phyloP scores from a whole-genome alignment of 53 echinoderm and acorn worm species.

The Arbacia lixula region DNA sequence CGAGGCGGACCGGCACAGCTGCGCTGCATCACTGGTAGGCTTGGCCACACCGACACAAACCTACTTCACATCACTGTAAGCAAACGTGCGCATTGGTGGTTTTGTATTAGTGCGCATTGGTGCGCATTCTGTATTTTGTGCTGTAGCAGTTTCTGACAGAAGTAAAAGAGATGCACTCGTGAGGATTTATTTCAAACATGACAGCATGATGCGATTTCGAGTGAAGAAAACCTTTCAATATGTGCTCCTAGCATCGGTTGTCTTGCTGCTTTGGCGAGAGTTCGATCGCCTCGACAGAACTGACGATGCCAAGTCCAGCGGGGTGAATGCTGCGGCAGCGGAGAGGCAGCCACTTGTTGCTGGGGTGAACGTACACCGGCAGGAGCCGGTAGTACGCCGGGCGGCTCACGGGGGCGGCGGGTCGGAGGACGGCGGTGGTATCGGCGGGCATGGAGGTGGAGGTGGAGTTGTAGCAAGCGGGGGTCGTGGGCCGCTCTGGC shows the following conservation, averaged over 20 bases:
- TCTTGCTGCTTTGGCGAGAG: slow-evolving; percentile 31
- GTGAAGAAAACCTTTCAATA: slow-evolving; percentile 38
- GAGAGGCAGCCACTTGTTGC: slow-evolving; percentile 42
- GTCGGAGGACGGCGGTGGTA: slow-evolving; percentile 18
- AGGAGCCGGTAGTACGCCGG: slow-evolving; percentile 8
- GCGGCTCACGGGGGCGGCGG: slow-evolving; percentile 11
- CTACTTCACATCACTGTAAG: too few species aligned
- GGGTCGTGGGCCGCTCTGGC: slow-evolving; percentile 31
- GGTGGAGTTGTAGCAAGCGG: neutral
- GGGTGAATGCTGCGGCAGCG: neutral
- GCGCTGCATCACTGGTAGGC: too few species aligned
- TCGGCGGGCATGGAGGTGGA: neutral
- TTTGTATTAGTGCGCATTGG: too few species aligned
- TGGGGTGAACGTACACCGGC: neutral
- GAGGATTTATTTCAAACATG: too few species aligned
- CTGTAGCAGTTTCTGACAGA: too few species aligned
- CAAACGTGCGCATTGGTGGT: too few species aligned
- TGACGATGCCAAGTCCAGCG: neutral
- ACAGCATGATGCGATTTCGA: slow-evolving; percentile 33
- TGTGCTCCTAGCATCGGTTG: slow-evolving; percentile 18
- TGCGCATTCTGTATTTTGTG: too few species aligned
- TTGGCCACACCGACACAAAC: too few species aligned
- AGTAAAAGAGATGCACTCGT: too few species aligned
- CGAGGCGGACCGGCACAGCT: too few species aligned
- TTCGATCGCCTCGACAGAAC: slow-evolving; percentile 2